These are phyloP conservation scores for Cervus canadensis DNA, from an alignment of 2,113 vertebrate genomes.

Conservation along the genomic window DNA sequence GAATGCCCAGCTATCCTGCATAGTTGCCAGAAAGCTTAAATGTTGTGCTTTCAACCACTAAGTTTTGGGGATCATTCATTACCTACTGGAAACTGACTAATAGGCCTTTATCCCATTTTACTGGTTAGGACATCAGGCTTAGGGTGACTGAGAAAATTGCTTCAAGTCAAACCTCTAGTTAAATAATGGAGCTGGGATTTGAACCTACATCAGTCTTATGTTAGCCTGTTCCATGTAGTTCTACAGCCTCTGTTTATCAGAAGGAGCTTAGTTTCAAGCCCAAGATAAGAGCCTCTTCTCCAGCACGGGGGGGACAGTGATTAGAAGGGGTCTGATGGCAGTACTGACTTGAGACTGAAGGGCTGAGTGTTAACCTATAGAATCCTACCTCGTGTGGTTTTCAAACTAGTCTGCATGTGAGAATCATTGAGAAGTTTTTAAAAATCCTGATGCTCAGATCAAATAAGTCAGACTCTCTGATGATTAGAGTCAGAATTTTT, in stretches of 20 bases:
- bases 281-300: neutral
- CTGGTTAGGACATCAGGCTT: neutral
- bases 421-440: neutral
- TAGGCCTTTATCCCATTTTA: neutral
- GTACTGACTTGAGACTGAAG: too few species aligned
- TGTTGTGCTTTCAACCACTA: neutral
- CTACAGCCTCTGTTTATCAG: neutral
- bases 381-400: neutral
- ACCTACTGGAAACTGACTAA: neutral
- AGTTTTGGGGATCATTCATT: neutral
- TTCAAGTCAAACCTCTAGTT: neutral
- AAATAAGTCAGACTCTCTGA: neutral
- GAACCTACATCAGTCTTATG: neutral
- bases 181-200: neutral
- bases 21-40: neutral
- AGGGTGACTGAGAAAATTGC: neutral
- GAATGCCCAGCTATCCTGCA: neutral
- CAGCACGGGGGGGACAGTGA: rapidly evolving
- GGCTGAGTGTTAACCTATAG: neutral
- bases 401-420: neutral
- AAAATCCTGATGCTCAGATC: neutral
- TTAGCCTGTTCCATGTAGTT: too few species aligned
- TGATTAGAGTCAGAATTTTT: neutral
- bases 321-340: neutral
- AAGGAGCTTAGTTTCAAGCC: neutral